Percentiles rank a stretch among this genome's conserved stretches.
Evolutionary conservation across 1,140 invertebrate species (phyloP).

Genomic region (Brachionus angularis): DNA sequence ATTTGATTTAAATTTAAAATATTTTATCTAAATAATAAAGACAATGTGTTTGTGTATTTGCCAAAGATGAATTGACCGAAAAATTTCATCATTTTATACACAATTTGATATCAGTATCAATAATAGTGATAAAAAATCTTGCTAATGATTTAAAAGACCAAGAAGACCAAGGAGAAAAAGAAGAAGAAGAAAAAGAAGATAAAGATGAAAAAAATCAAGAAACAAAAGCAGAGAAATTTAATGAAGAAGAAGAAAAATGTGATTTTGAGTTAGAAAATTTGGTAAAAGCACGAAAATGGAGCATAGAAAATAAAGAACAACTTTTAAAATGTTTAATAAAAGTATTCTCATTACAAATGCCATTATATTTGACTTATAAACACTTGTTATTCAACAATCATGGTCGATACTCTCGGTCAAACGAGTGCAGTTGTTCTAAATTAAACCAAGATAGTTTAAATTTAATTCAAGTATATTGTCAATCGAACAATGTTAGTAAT

Average conservation of each 20-base stretch:
- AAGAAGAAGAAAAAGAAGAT: neutral
- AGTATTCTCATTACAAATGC: slow-evolving; percentile 27
- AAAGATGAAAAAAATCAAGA: too few relatives aligned
- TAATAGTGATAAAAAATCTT: slow-evolving; percentile 10
- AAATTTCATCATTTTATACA: slow-evolving; percentile 37
- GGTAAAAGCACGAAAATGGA: neutral
- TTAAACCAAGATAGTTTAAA: slow-evolving; percentile 1
- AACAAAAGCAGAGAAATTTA: too few relatives aligned
- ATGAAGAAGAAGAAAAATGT: too few relatives aligned
- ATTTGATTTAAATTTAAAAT: neutral
- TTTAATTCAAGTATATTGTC: slow-evolving; percentile 22
- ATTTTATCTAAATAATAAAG: neutral
- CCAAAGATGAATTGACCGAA: slow-evolving; percentile 3
- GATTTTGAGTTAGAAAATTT: neutral
- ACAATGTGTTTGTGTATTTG: slow-evolving; percentile 33
- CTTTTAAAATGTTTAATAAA: neutral
- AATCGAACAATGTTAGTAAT: neutral
- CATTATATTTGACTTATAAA: slow-evolving; percentile 23
- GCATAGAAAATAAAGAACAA: slow-evolving; percentile 23
- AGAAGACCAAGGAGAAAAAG: neutral
- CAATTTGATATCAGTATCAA: slow-evolving; percentile 3
- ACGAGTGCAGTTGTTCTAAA: neutral
- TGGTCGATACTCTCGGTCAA: neutral
- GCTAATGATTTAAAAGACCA: neutral
- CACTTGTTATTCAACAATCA: neutral